Evolutionary conservation across 2,888 invertebrate species (phyloP).

Genomic region (Tupiocoris notatus): DNA sequence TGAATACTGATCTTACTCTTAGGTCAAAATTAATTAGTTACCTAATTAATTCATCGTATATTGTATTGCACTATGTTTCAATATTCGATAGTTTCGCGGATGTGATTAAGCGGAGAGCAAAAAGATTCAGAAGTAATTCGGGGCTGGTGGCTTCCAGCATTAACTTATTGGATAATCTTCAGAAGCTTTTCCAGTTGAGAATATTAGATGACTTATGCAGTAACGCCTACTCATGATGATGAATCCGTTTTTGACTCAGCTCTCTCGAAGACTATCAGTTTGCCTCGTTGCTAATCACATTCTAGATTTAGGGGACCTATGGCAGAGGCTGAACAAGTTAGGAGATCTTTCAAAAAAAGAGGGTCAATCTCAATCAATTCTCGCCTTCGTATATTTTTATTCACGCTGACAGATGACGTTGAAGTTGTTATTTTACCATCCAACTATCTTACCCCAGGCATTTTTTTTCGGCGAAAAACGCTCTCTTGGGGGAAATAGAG

Average conservation of each 20-base stretch:
- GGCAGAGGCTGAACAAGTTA: background rate
- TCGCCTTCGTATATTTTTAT: constrained; percentile 10
- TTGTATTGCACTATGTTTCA: too few species aligned
- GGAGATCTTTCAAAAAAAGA: background rate
- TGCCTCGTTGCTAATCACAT: background rate
- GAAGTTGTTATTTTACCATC: constrained; percentile 26
- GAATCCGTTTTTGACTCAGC: background rate
- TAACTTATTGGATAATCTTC: background rate
- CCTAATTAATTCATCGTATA: too few species aligned
- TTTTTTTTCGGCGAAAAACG: background rate
- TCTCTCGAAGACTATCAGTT: background rate
- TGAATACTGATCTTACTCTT: too few species aligned
- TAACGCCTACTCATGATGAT: background rate
- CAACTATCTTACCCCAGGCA: background rate
- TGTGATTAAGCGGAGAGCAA: too few species aligned
- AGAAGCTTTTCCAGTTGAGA: background rate
- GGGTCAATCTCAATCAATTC: background rate
- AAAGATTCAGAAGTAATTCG: too few species aligned
- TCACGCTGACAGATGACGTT: constrained; percentile 30
- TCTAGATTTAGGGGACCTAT: background rate
- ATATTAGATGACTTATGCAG: background rate
- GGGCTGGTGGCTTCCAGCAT: too few species aligned
- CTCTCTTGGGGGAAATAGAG: background rate
- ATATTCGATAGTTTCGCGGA: too few species aligned
- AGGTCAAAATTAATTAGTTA: too few species aligned